phyloP scores from a whole-genome alignment of 2,888 invertebrate genomes.

The Acronicta leporina region DNA sequence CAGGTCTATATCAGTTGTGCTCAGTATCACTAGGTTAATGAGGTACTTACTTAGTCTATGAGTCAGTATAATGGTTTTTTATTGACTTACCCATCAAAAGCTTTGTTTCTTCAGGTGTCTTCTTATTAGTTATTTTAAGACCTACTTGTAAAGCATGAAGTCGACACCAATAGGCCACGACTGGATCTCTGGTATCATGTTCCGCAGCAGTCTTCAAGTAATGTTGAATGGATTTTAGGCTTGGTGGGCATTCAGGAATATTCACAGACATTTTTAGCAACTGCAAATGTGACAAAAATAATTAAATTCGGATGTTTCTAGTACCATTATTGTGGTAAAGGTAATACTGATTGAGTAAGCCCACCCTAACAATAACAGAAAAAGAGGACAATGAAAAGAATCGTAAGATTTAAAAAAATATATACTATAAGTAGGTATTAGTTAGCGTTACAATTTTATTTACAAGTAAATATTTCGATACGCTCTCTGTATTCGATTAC shows the following conservation, averaged over 20 bases:
- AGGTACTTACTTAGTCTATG: no score
- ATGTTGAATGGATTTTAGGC: slow-evolving; percentile 95
- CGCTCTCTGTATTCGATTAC: no score
- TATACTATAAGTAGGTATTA: no score
- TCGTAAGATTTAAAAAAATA: no score
- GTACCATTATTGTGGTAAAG: no score
- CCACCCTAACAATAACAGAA: no score
- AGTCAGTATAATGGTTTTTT: neutral
- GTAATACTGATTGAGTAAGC: no score
- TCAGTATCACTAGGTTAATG: no score
- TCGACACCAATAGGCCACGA: slow-evolving; percentile 98
- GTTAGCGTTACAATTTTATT: no score
- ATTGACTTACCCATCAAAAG: slow-evolving; percentile 90
- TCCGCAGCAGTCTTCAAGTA: slow-evolving; percentile 97
- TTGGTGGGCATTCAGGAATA: slow-evolving; percentile 92
- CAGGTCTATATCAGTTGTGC: no score
- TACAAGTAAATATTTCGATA: no score
- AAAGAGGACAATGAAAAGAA: no score
- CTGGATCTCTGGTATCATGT: slow-evolving; percentile 96
- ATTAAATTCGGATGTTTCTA: neutral
- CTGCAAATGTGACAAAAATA: slow-evolving; percentile 19
- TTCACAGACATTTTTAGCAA: slow-evolving; percentile 35
- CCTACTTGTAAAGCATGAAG: slow-evolving; percentile 97
- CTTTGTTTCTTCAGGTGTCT: slow-evolving; percentile 95
- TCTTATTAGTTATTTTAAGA: slow-evolving; percentile 92